Evolutionary conservation across 2,797 vertebrate species (phyloP).

Genomic region (Clarias platycephalus): DNA sequence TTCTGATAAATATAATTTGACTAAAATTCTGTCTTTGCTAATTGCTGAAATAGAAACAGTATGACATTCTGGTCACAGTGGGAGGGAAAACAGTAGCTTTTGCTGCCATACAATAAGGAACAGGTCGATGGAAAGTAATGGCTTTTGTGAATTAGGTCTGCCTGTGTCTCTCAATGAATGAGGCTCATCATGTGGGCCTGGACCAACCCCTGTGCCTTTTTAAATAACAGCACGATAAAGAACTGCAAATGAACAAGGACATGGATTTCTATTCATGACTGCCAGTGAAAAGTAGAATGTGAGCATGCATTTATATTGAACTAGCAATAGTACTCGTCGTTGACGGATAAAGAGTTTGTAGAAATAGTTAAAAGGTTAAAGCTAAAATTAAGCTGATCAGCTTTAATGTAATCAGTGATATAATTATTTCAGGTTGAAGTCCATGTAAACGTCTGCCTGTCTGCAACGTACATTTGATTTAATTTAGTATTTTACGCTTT

Average conservation of each 20-base stretch:
- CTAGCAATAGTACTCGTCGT: neutral
- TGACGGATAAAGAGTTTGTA: too few species aligned
- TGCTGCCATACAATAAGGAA: slow-evolving; percentile 1
- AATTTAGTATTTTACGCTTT: too few species aligned
- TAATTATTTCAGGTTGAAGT: too few species aligned
- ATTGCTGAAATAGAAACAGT: slow-evolving; percentile 7
- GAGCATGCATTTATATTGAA: slow-evolving; percentile 13
- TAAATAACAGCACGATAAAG: slow-evolving; percentile 20
- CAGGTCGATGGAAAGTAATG: slow-evolving; percentile 25
- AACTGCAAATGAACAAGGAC: neutral
- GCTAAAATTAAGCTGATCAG: too few species aligned
- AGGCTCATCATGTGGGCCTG: slow-evolving; percentile 26
- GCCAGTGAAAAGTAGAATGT: neutral
- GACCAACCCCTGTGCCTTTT: slow-evolving; percentile 13
- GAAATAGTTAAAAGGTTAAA: too few species aligned
- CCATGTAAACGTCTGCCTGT: too few species aligned
- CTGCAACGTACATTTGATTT: too few species aligned
- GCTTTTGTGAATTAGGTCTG: slow-evolving; percentile 20
- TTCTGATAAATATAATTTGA: neutral
- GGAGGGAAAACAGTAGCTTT: slow-evolving; percentile 15
- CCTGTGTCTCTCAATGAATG: slow-evolving; percentile 12
- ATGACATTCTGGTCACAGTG: slow-evolving; percentile 9
- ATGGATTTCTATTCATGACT: slow-evolving; percentile 1
- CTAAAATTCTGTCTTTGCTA: neutral
- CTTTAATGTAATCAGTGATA: too few species aligned